These are phyloP conservation scores for Rhyacophila brunnea DNA, from an alignment of 1,140 invertebrate species.

Conservation along the genomic window DNA sequence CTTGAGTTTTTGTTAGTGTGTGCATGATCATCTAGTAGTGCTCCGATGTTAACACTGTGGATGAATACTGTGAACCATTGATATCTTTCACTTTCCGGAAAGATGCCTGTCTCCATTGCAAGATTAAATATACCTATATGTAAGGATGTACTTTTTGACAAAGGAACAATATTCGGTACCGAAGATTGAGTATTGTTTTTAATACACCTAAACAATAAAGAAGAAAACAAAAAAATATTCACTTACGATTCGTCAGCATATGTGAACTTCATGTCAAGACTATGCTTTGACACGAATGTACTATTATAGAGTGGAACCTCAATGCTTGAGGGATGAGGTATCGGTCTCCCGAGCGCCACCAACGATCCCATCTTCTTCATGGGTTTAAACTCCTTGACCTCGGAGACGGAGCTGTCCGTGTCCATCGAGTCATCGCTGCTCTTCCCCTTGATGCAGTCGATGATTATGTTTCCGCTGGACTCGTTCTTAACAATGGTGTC, in stretches of 20 bases:
- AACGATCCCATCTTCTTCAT: conserved; percentile 56
- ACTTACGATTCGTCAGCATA: conserved; percentile 91
- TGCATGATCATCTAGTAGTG: too few species aligned
- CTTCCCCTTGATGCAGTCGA: conserved; percentile 24
- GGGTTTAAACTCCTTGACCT: conserved; percentile 31
- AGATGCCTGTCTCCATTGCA: too few species aligned
- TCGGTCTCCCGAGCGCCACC: conserved; percentile 80
- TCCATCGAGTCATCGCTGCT: conserved; percentile 3
- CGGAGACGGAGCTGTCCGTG: conserved; percentile 26
- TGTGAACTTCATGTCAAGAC: conserved; percentile 91
- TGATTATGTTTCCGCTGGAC: background rate
- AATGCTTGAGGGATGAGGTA: conserved; percentile 91
- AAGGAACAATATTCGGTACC: too few species aligned
- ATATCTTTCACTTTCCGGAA: too few species aligned
- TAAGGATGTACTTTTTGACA: too few species aligned
- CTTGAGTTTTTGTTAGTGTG: too few species aligned
- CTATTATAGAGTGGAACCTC: conserved; percentile 84
- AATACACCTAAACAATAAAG: too few species aligned
- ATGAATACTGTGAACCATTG: too few species aligned
- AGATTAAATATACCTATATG: too few species aligned
- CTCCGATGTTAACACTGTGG: too few species aligned
- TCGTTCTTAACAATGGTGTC: conserved; percentile 19
- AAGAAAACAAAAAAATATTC: background rate
- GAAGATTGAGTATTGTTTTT: too few species aligned
- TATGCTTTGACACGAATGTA: conserved; percentile 89